These are phyloP conservation scores for Nerophis lumbriciformis DNA, from an alignment of 2,113 vertebrate genomes.

Conservation along the genomic window DNA sequence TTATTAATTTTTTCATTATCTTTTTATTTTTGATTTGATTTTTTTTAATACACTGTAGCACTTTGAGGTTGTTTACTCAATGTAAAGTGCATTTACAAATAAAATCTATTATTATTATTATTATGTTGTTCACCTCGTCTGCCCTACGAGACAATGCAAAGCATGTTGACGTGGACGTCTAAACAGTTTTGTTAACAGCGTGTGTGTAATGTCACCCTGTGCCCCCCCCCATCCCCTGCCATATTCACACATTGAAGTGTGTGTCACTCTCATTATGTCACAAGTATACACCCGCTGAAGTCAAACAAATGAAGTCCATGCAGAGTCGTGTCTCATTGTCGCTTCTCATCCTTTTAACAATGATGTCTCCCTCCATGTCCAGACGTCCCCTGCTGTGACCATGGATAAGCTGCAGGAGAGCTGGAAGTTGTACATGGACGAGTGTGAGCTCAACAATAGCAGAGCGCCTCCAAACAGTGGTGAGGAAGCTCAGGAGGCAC, in stretches of 20 bases:
- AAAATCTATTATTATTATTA: too few relatives aligned
- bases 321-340: neutral
- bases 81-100: too few relatives aligned
- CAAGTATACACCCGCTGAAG: slow-evolving; percentile 12
- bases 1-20: too few relatives aligned
- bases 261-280: slow-evolving; percentile 12
- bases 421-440: slow-evolving; percentile 65
- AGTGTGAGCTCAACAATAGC: slow-evolving; percentile 68
- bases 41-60: too few relatives aligned
- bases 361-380: neutral
- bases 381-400: slow-evolving; percentile 60
- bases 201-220: neutral
- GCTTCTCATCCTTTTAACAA: neutral
- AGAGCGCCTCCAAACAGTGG: slow-evolving; percentile 49
- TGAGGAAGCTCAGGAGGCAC: slow-evolving; percentile 30
- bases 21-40: too few relatives aligned
- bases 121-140: slow-evolving; percentile 4
- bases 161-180: slow-evolving; percentile 2
- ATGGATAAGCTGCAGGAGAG: slow-evolving; percentile 62
- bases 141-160: slow-evolving; percentile 23
- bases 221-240: neutral
- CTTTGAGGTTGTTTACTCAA: too few relatives aligned
- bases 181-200: slow-evolving; percentile 22
- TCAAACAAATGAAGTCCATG: slow-evolving; percentile 23
- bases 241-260: slow-evolving; percentile 3